Percentiles rank a stretch among this genome's conserved stretches.
These are phyloP conservation scores for Dicyrtomina minuta DNA, from an alignment of 2,888 invertebrate genomes.

Conservation along the genomic window DNA sequence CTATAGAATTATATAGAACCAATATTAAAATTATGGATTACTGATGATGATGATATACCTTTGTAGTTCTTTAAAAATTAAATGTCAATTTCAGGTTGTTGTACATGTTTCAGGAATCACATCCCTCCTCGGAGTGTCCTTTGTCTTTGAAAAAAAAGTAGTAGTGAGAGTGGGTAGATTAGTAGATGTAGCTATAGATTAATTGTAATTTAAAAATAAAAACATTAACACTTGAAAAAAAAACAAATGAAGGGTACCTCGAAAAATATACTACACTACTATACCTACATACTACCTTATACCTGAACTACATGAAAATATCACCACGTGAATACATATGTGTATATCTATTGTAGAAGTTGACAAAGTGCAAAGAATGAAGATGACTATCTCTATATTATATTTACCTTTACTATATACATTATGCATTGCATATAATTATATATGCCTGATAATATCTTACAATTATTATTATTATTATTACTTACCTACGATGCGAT, in stretches of 20 bases:
- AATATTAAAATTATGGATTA: not conserved
- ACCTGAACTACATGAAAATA: too few relatives aligned
- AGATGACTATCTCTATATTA: too few relatives aligned
- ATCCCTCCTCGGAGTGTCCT: constrained; percentile 17
- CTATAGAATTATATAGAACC: not conserved
- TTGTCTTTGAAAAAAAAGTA: not conserved
- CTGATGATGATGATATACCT: not conserved
- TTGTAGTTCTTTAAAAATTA: not conserved
- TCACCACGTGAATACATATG: too few relatives aligned
- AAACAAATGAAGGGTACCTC: not conserved
- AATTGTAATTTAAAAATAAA: not conserved
- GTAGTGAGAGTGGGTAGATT: not conserved
- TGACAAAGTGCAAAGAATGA: too few relatives aligned
- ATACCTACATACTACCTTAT: too few relatives aligned
- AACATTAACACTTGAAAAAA: not conserved
- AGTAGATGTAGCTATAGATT: not conserved
- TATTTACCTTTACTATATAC: too few relatives aligned
- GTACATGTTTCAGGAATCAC: constrained; percentile 1
- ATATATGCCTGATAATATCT: too few relatives aligned
- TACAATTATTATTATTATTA: too few relatives aligned
- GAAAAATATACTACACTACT: not conserved
- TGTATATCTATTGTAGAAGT: too few relatives aligned
- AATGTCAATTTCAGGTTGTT: not conserved
- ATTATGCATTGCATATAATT: too few relatives aligned
- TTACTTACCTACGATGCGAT: too few relatives aligned